phyloP scores from a whole-genome alignment of 2,888 invertebrate species.

The Drosophila percnosoma region DNA sequence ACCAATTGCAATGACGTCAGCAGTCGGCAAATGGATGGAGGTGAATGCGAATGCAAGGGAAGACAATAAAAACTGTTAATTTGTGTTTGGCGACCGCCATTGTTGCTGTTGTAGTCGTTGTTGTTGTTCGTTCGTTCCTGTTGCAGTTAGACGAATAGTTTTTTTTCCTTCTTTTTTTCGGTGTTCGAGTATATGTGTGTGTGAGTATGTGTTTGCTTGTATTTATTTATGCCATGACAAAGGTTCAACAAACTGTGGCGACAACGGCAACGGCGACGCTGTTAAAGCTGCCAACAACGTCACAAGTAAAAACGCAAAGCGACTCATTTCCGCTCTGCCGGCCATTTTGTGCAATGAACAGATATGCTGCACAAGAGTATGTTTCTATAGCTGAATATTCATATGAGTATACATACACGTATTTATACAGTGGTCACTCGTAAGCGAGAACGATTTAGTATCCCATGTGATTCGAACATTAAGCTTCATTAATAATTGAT shows the following conservation, averaged over 20 bases:
- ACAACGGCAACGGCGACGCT: conserved; percentile 29
- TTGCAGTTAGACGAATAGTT: conserved; percentile 29
- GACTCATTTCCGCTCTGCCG: conserved; percentile 58
- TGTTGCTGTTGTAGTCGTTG: conserved; percentile 8
- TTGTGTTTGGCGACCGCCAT: conserved; percentile 42
- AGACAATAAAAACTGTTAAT: conserved; percentile 65
- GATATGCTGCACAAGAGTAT: conserved; percentile 20
- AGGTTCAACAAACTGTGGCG: conserved; percentile 73
- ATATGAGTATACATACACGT: background rate
- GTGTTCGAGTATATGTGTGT: background rate
- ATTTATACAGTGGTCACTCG: background rate
- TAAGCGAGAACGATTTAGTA: background rate
- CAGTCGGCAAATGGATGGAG: conserved; percentile 45
- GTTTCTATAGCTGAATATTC: background rate
- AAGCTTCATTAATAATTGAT: background rate
- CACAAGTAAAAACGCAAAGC: conserved; percentile 49
- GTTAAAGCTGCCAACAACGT: conserved; percentile 43
- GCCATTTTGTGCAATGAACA: conserved; percentile 60
- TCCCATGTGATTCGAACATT: background rate
- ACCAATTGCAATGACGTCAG: conserved; percentile 57
- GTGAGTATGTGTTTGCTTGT: conserved; percentile 3
- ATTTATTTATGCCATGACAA: conserved; percentile 57
- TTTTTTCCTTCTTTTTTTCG: background rate
- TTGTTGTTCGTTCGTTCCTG: conserved; percentile 21
- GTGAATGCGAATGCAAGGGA: conserved; percentile 29